Conservation (phyloP, 2,888 invertebrate species). For the Ophioninae sp. region DNA sequence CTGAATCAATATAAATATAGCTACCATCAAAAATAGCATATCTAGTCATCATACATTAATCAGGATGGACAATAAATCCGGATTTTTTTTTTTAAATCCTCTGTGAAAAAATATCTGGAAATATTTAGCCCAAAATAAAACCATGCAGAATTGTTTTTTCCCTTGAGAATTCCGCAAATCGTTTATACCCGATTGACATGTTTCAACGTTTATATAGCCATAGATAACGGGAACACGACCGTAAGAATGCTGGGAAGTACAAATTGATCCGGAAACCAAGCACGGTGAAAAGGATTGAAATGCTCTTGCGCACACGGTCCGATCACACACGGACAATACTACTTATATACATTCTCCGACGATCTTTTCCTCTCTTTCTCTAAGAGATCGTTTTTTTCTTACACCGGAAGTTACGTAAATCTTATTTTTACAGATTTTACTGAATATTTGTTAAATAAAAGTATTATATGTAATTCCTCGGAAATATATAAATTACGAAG, state of each 20-base stretch:
- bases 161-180: slow-evolving; percentile 62
- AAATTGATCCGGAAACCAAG: slow-evolving; percentile 58
- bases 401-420: neutral
- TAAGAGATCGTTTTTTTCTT: neutral
- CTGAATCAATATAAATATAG: neutral
- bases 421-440: neutral
- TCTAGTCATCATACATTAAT: too few relatives aligned
- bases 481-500: too few relatives aligned
- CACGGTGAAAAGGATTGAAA: slow-evolving; percentile 51
- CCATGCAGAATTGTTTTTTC: slow-evolving; percentile 37
- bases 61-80: too few relatives aligned
- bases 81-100: neutral
- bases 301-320: slow-evolving; percentile 33
- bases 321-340: slow-evolving; percentile 40
- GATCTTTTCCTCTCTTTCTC: neutral
- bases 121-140: neutral
- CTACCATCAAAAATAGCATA: neutral
- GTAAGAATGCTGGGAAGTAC: slow-evolving; percentile 68
- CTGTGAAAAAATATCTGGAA: neutral
- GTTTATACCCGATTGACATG: slow-evolving; percentile 65
- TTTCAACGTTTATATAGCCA: slow-evolving; percentile 59
- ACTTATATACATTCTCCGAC: slow-evolving; percentile 2
- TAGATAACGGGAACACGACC: neutral
- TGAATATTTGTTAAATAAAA: neutral
- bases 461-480: neutral